Evolutionary conservation across 1,140 invertebrate genomes (phyloP), one percentile per base, ranked within the genome.

Genomic region (Trachymyrmex septentrionalis): DNA sequence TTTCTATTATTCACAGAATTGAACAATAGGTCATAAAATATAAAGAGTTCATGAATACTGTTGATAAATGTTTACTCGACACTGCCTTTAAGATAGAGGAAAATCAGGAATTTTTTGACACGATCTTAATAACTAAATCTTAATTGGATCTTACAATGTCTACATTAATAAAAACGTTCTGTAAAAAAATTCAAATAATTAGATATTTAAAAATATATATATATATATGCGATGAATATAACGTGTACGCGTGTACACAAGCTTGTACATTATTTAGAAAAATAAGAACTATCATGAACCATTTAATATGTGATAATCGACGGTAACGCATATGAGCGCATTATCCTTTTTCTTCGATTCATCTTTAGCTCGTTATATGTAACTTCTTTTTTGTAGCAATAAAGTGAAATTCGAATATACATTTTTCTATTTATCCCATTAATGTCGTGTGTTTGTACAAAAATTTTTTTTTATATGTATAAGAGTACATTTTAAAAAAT

Each of bases 381-480:
- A 93, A 92, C 86, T 92, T 92, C 87, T 91, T 91, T 88, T 92
- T 92, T 88, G 88, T 93, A 93, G 93, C 73, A 93, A 94, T 93
- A 94, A 94, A 94, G 80, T 88, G 69, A 91, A 90, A 87, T 87
- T 88, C 91, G 87, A 86, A 87, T 85, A 86, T 78, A 88, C 38
- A 57, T 34, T 19, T 34, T 30, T 9, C 16, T 53, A 21, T 61
- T 21, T 75, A 44, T 75, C 6, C 30, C 30, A 34, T 0, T 34
- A 67, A 67, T 67, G 3, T 38, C 24, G 16, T 34, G 63, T 9
- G 1, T 3, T 34, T 34, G 3, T 16, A n/a, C 19, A 66, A 34
- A n/a, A 66, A 66, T 27, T 63, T 38, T 5, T n/a, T n/a, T n/a
- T 71, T 10, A 44, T 44, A 12, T 3, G 9, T 44, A 44, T 44